These are phyloP conservation scores for Orthonyx spaldingii DNA, from an alignment of 2,113 vertebrate species.

Conservation along the genomic window DNA sequence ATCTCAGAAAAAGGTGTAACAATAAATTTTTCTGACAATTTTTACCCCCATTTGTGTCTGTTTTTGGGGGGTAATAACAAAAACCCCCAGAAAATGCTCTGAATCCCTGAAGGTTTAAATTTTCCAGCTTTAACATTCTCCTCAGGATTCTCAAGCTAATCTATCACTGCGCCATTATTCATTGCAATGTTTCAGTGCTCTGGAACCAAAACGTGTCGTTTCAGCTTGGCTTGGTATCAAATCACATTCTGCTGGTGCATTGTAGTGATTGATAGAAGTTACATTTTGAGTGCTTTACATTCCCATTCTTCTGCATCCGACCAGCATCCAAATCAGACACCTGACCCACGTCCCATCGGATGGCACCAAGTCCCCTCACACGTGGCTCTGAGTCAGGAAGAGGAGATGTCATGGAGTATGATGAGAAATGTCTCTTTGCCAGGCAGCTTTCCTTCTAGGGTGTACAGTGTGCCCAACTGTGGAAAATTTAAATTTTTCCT, in stretches of 20 bases:
- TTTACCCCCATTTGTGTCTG: background rate
- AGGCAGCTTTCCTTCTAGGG: background rate
- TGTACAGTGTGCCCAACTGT: background rate
- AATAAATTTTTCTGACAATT: background rate
- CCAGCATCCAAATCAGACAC: background rate
- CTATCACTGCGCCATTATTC: background rate
- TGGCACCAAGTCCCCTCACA: background rate
- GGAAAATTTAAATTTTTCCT: background rate
- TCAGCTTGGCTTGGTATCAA: slow-evolving; percentile 30
- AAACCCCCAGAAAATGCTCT: background rate
- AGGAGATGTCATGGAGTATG: background rate
- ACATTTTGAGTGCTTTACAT: background rate
- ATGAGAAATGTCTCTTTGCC: background rate
- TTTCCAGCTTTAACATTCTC: background rate
- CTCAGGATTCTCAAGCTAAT: background rate
- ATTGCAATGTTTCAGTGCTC: slow-evolving; percentile 26
- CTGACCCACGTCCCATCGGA: background rate
- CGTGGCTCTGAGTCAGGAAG: background rate
- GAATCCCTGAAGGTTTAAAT: background rate
- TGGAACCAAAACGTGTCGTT: slow-evolving; percentile 12
- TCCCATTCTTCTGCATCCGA: background rate
- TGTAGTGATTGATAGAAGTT: slow-evolving; percentile 20
- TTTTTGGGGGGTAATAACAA: background rate
- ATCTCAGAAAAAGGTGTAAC: background rate
- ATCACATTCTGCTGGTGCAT: background rate